Percentiles rank a stretch among this genome's conserved stretches.
Evolutionary conservation across 2,888 invertebrate species (phyloP).

Genomic region (Pyrrhosoma nymphula): DNA sequence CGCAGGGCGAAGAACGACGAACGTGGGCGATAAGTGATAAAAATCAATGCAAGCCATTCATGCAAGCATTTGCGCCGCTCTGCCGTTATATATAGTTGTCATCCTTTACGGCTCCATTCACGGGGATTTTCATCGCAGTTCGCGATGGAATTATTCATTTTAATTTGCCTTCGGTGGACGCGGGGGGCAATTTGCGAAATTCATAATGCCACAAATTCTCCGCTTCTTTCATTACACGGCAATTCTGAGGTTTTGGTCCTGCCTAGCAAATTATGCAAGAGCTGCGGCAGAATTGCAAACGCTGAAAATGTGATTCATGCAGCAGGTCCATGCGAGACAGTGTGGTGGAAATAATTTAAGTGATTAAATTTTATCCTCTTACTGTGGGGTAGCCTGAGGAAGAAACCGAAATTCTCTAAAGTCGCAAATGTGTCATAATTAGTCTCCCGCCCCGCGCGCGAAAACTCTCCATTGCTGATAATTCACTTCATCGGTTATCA

Average conservation of each 20-base stretch:
- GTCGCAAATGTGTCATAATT: neutral
- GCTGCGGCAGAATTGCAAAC: neutral
- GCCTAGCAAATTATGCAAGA: neutral
- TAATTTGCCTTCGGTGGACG: neutral
- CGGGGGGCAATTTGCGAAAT: neutral
- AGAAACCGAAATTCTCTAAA: neutral
- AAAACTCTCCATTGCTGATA: neutral
- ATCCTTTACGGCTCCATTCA: neutral
- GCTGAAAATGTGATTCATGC: neutral
- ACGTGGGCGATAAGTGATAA: neutral
- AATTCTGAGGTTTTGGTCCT: neutral
- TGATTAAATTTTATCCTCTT: neutral
- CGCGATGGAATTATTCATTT: neutral
- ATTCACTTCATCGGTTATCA: neutral
- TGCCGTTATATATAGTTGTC: neutral
- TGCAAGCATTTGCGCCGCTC: neutral
- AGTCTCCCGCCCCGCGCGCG: neutral
- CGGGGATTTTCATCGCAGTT: neutral
- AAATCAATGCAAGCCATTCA: conserved; percentile 3
- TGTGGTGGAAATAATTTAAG: neutral
- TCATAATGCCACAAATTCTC: conserved; percentile 16
- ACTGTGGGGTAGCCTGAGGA: neutral
- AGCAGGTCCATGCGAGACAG: neutral
- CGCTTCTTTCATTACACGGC: conserved; percentile 1
- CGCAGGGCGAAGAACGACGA: neutral